phyloP scores from a whole-genome alignment of 2,888 invertebrate species.

The Ormyrus thymus region DNA sequence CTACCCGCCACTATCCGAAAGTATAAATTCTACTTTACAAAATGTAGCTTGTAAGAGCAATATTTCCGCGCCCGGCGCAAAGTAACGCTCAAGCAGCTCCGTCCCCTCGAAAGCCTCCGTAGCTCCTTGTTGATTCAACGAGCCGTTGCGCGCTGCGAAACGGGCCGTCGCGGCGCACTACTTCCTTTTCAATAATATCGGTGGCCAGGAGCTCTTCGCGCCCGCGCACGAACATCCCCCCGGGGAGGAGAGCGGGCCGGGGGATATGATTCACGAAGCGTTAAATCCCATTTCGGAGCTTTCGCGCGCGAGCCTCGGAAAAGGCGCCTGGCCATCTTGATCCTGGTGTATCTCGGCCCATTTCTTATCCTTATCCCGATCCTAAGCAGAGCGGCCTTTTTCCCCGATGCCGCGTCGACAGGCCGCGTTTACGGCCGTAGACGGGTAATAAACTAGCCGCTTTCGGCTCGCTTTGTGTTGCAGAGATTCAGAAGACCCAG shows the following conservation, averaged over 20 bases:
- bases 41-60: too few species aligned
- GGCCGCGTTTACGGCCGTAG: not conserved
- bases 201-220: not conserved
- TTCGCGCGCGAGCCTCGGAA: slow-evolving; percentile 21
- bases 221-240: not conserved
- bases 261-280: slow-evolving; percentile 45
- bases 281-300: slow-evolving; percentile 48
- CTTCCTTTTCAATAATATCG: slow-evolving; percentile 41
- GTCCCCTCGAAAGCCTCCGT: not conserved
- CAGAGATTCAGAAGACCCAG: slow-evolving; percentile 86
- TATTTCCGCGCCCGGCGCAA: not conserved
- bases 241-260: not conserved
- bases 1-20: too few species aligned
- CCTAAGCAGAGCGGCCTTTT: slow-evolving; percentile 34
- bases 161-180: slow-evolving; percentile 13
- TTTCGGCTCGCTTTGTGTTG: slow-evolving; percentile 61
- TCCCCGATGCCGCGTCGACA: not conserved
- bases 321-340: slow-evolving; percentile 35
- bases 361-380: slow-evolving; percentile 42
- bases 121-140: slow-evolving; percentile 25
- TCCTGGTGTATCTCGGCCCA: slow-evolving; percentile 36
- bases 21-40: too few species aligned
- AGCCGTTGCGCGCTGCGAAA: slow-evolving; percentile 19
- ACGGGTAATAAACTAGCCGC: slow-evolving; percentile 38
- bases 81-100: not conserved